Conservation (phyloP, 2,797 vertebrate species). For the Micropoecilia bifurca region DNA sequence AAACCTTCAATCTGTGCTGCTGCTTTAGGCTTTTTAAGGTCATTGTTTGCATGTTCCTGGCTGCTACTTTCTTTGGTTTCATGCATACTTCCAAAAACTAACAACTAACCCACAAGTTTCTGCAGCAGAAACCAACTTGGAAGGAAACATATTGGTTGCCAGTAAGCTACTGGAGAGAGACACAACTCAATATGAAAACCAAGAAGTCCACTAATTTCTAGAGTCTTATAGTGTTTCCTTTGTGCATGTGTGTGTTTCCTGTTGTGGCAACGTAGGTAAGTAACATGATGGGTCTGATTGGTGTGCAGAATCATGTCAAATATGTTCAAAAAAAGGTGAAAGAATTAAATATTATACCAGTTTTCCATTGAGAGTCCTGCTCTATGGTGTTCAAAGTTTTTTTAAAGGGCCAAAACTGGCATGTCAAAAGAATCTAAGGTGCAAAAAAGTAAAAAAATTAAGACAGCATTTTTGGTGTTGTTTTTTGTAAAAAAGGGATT, state of each 20-base stretch:
- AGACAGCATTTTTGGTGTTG: too few relatives aligned
- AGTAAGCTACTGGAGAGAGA: neutral
- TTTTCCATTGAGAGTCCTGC: neutral
- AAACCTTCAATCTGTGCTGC: neutral
- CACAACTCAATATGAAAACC: neutral
- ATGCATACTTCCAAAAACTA: neutral
- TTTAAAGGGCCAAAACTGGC: too few relatives aligned
- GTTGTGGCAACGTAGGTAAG: neutral
- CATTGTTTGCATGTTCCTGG: neutral
- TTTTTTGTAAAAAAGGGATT: too few relatives aligned
- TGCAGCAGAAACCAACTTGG: neutral
- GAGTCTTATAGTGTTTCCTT: too few relatives aligned
- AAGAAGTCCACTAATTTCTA: neutral
- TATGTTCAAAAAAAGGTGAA: neutral
- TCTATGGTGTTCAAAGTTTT: too few relatives aligned
- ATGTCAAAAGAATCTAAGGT: too few relatives aligned
- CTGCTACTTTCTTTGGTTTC: neutral
- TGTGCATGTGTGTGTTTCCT: neutral
- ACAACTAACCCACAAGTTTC: neutral
- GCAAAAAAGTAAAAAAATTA: too few relatives aligned
- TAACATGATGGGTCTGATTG: neutral
- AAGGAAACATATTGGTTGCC: neutral
- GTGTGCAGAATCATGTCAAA: neutral
- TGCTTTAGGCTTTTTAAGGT: neutral
- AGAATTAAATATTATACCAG: neutral